These are phyloP conservation scores for Ommatoiulus sabulosus DNA, from an alignment of 2,888 invertebrate genomes.

Conservation along the genomic window DNA sequence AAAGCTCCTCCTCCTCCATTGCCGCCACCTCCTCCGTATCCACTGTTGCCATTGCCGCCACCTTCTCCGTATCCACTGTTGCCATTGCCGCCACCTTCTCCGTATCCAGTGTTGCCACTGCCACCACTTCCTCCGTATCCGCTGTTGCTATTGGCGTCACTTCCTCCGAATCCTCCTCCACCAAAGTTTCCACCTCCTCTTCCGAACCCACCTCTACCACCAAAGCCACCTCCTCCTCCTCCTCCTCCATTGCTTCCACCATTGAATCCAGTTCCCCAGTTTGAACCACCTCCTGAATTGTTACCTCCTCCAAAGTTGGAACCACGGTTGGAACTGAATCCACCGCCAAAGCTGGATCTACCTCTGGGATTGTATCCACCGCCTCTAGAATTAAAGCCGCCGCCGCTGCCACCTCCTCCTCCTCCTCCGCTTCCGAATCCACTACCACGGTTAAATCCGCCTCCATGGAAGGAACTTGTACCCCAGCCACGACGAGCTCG, in stretches of 20 bases:
- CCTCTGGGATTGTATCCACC: constrained; percentile 62
- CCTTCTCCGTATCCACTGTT: constrained; percentile 57
- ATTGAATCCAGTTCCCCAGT: constrained; percentile 54
- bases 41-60: constrained; percentile 61
- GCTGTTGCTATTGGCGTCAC: too few relatives aligned
- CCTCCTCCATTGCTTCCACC: constrained; percentile 60
- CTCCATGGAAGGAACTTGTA: constrained; percentile 57
- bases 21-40: constrained; percentile 59
- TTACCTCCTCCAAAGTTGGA: constrained; percentile 50
- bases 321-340: constrained; percentile 42
- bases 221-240: constrained; percentile 64
- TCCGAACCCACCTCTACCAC: constrained; percentile 60
- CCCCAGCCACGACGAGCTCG: constrained; percentile 48
- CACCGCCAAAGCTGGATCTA: constrained; percentile 55
- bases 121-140: too few relatives aligned
- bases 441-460: constrained; percentile 65
- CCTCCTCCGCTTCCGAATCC: constrained; percentile 49
- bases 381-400: constrained; percentile 55
- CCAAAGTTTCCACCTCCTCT: constrained; percentile 52
- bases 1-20: constrained; percentile 60
- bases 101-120: constrained; percentile 63
- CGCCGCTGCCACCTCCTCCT: too few relatives aligned
- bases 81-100: constrained; percentile 56
- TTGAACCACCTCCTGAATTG: constrained; percentile 48
- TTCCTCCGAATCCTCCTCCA: constrained; percentile 54